Conservation (phyloP, 2,888 invertebrate species). For the Ctena decussata region DNA sequence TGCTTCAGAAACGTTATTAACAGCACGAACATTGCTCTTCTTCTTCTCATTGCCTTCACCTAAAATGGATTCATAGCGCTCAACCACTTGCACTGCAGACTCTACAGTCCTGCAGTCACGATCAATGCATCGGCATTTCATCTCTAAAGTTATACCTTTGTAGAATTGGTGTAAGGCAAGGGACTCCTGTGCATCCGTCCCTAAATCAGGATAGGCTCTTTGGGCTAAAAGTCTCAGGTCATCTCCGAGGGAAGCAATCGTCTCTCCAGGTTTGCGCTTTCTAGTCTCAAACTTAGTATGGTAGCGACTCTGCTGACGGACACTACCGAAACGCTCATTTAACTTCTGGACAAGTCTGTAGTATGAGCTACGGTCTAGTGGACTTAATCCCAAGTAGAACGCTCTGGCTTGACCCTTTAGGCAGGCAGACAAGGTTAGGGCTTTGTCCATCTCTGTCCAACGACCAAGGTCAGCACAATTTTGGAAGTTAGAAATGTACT, state of each 20-base stretch:
- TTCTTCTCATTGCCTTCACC: conserved; percentile 40
- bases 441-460: conserved; percentile 37
- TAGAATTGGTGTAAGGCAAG: conserved; percentile 57
- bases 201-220: conserved; percentile 4
- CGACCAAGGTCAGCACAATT: conserved; percentile 27
- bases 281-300: no score
- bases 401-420: no score
- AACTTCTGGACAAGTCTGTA: no score
- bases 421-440: conserved; percentile 30
- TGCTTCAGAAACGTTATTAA: background rate
- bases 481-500: conserved; percentile 29
- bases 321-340: no score
- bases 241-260: conserved; percentile 12
- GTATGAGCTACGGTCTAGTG: background rate
- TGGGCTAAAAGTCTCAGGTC: conserved; percentile 3
- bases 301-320: no score
- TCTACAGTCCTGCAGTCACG: conserved; percentile 30
- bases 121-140: conserved; percentile 48
- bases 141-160: no score
- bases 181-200: background rate
- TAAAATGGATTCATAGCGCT: conserved; percentile 35
- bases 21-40: background rate
- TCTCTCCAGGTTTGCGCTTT: no score
- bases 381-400: conserved; percentile 13
- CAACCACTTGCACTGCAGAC: conserved; percentile 34